Evolutionary conservation across 2,888 invertebrate species (phyloP).

Genomic region (Ethmia dodecea): DNA sequence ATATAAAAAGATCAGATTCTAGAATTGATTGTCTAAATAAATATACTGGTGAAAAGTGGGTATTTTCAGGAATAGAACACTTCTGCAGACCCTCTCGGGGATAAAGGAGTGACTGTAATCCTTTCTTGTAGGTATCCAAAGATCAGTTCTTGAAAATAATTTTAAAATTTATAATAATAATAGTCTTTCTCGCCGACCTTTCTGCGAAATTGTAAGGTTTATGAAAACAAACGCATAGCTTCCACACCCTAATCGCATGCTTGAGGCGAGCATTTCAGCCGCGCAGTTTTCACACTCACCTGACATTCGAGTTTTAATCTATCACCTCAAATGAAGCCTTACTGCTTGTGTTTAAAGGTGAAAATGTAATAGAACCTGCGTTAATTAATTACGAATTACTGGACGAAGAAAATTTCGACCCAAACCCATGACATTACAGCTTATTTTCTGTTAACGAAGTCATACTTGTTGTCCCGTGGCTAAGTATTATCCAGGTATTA

Average conservation of each 20-base stretch:
- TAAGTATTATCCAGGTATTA: conserved; percentile 43
- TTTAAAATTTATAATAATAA: no score
- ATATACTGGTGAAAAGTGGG: no score
- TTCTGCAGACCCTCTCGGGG: no score
- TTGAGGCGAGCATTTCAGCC: conserved; percentile 45
- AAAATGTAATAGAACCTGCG: conserved; percentile 8
- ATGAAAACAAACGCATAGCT: conserved; percentile 24
- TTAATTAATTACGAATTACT: conserved; percentile 16
- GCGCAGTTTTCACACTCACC: conserved; percentile 44
- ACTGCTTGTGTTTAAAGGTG: conserved; percentile 20
- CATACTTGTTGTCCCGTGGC: conserved; percentile 25
- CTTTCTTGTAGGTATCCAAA: no score
- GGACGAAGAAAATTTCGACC: conserved; percentile 11
- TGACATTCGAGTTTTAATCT: conserved; percentile 20
- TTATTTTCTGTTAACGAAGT: no score
- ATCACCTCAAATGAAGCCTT: conserved; percentile 27
- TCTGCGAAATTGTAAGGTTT: conserved; percentile 19
- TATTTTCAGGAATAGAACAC: no score
- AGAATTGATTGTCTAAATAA: no score
- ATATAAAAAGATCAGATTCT: no score
- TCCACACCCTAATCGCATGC: conserved; percentile 47
- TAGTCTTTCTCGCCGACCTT: no score
- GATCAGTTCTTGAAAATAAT: no score
- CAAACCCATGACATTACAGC: no score
- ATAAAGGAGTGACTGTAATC: no score